Conservation (phyloP, 1,140 invertebrate genomes). For the Idris sp. region DNA sequence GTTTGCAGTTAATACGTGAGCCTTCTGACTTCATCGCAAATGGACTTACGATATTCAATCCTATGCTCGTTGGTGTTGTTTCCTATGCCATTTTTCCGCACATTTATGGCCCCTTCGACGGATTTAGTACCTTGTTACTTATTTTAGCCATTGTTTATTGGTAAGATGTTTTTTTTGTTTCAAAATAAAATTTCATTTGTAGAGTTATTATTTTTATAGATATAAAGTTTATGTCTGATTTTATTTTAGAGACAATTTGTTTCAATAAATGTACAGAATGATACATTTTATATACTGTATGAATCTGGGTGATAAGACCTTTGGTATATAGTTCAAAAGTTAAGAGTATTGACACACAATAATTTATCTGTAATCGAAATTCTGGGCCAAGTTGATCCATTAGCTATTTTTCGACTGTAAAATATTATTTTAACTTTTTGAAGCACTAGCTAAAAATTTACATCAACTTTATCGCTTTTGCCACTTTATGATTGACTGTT, state of each 20-base stretch:
- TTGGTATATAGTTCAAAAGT: constrained; percentile 6
- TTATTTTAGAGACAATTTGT: too few species aligned
- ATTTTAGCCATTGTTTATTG: constrained; percentile 67
- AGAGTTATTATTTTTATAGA: too few species aligned
- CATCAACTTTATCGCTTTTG: too few species aligned
- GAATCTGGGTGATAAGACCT: too few species aligned
- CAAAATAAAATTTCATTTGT: too few species aligned
- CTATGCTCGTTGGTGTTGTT: constrained; percentile 74
- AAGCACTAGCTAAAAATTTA: too few species aligned
- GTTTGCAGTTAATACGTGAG: constrained; percentile 71
- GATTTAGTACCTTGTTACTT: constrained; percentile 64
- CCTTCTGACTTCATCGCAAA: constrained; percentile 65
- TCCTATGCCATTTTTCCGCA: constrained; percentile 69
- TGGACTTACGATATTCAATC: constrained; percentile 76
- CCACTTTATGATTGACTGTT: too few species aligned
- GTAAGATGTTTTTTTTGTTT: constrained; percentile 46
- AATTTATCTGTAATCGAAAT: neutral
- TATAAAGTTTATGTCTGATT: too few species aligned
- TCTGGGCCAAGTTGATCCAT: constrained; percentile 10
- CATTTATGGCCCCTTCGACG: constrained; percentile 69
- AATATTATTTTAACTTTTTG: constrained; percentile 10
- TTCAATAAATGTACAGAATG: too few species aligned
- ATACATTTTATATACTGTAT: too few species aligned
- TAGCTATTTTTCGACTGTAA: neutral
- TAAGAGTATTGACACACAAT: neutral